Conservation (phyloP, 2,113 vertebrate genomes). For the Hyperoodon ampullatus region DNA sequence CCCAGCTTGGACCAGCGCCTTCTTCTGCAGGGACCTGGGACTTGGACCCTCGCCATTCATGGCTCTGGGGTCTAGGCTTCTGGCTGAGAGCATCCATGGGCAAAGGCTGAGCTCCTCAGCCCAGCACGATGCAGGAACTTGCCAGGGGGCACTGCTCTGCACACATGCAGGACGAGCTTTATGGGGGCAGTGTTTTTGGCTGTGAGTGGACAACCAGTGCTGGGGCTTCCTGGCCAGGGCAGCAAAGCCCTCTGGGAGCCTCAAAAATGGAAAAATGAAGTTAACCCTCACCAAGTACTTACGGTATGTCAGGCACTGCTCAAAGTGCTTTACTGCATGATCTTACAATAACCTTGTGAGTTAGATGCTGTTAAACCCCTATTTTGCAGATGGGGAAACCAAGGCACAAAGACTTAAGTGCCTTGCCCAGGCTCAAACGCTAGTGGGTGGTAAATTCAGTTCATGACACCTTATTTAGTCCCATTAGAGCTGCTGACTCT, state of each 20-base stretch:
- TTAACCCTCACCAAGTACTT: neutral
- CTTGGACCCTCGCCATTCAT: neutral
- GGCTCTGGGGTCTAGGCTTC: neutral
- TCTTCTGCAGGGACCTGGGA: neutral
- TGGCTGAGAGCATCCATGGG: no score
- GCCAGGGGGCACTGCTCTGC: neutral
- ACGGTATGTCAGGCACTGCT: neutral
- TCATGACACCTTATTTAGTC: neutral
- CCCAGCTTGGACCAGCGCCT: accelerated
- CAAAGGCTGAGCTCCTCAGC: neutral
- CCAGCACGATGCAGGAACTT: neutral
- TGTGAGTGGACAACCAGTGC: neutral
- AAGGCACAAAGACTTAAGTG: neutral
- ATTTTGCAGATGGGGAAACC: conserved; percentile 21
- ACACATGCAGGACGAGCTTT: neutral
- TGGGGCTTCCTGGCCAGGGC: no score
- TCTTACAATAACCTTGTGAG: neutral
- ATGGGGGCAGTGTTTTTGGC: no score
- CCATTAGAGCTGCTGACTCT: neutral
- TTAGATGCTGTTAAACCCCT: neutral
- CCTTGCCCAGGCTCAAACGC: neutral
- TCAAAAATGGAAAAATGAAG: neutral
- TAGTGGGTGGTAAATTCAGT: neutral
- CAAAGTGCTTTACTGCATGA: neutral
- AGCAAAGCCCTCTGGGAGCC: neutral